Conservation (phyloP, 2,113 vertebrate species). For the Stomatorhinus ivindoensis region DNA sequence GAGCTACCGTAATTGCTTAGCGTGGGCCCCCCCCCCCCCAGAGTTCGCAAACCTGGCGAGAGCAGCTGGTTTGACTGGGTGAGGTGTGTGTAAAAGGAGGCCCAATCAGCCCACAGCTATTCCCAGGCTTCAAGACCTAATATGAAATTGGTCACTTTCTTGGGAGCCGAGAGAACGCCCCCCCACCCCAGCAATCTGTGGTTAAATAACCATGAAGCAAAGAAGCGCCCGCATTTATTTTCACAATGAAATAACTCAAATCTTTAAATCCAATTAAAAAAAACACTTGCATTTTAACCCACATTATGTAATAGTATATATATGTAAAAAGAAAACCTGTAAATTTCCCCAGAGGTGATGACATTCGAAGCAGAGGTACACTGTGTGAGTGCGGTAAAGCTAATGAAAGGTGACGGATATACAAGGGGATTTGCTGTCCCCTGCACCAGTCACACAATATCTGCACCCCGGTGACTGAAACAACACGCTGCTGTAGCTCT, state of each 20-base stretch:
- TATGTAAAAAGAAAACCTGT: not conserved
- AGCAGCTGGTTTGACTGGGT: conserved; percentile 1
- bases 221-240: not conserved
- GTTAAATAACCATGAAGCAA: not conserved
- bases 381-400: not conserved
- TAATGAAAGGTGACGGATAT: not conserved
- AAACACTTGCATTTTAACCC: not conserved
- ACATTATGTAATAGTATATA: not conserved
- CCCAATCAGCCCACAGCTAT: not conserved
- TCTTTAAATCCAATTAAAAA: not conserved
- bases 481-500: not conserved
- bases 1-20: conserved; percentile 55
- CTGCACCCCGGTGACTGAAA: not conserved
- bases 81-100: not conserved
- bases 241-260: not conserved
- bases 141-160: not conserved
- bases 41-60: conserved; percentile 31
- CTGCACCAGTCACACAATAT: not conserved
- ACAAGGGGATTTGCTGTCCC: not conserved
- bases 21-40: conserved; percentile 41
- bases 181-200: not conserved
- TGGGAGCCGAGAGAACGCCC: not conserved
- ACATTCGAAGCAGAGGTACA: not conserved
- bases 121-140: not conserved
- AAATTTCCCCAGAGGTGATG: not conserved